A percentile compares a stretch with the other conserved stretches of the same genome.
Conservation (phyloP, 2,113 vertebrate species). For the Saccopteryx bilineata region DNA sequence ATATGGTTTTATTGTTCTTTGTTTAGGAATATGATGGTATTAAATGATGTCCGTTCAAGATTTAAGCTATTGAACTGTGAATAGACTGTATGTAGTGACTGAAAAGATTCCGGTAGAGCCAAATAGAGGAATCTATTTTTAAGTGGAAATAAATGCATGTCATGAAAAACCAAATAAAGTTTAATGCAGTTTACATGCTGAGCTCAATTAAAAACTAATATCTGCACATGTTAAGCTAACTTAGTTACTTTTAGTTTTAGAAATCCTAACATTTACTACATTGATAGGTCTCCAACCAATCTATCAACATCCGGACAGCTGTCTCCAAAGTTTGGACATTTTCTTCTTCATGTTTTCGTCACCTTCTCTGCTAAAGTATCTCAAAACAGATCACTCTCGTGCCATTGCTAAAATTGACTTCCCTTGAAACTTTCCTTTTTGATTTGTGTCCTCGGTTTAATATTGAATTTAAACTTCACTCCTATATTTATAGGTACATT, state of each 20-base stretch:
- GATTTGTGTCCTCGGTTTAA: constrained; percentile 25
- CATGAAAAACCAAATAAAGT: neutral
- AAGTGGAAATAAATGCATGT: neutral
- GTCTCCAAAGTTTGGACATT: neutral
- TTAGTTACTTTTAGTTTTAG: neutral
- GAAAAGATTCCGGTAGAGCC: neutral
- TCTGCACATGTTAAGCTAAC: neutral
- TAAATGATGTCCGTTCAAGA: constrained; percentile 13
- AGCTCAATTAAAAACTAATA: neutral
- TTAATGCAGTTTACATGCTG: neutral
- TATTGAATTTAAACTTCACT: neutral
- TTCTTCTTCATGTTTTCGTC: neutral
- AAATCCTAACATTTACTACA: neutral
- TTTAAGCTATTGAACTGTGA: neutral
- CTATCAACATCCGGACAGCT: neutral
- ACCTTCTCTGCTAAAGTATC: neutral
- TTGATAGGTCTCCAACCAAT: neutral
- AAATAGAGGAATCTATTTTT: neutral
- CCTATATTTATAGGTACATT: neutral
- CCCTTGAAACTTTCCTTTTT: neutral
- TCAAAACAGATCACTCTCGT: neutral
- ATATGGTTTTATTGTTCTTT: neutral
- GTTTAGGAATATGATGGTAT: neutral
- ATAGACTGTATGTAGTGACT: neutral
- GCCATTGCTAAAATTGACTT: neutral